Conservation (phyloP, 1,140 invertebrate genomes). For the Zaprionus davidi region DNA sequence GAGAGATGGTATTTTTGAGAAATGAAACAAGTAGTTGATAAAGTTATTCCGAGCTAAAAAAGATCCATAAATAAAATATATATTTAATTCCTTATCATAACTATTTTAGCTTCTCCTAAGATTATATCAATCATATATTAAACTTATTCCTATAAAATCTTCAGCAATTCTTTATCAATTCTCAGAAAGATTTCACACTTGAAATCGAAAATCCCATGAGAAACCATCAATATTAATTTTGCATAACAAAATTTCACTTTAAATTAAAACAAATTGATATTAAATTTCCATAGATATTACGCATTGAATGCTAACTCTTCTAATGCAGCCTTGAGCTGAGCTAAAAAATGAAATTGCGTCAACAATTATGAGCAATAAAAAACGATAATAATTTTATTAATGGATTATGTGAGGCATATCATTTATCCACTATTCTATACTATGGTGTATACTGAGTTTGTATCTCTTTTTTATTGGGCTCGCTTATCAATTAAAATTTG, state of each 20-base stretch:
- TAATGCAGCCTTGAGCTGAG: background rate
- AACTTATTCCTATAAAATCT: no score
- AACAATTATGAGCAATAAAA: constrained; percentile 65
- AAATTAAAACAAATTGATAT: constrained; percentile 69
- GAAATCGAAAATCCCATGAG: background rate
- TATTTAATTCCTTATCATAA: no score
- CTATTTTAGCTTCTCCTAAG: no score
- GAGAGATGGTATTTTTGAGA: no score
- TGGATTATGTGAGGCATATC: constrained; percentile 67
- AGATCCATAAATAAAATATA: no score
- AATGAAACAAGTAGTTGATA: no score
- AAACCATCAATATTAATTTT: background rate
- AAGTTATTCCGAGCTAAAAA: no score
- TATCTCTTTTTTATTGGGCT: constrained; percentile 49
- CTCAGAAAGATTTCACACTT: background rate
- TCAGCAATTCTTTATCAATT: background rate
- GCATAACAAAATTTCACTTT: background rate
- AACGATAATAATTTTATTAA: constrained; percentile 77
- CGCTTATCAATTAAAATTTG: constrained; percentile 78
- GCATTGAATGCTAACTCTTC: background rate
- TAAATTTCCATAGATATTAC: constrained; percentile 4
- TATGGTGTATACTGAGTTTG: background rate
- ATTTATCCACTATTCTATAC: constrained; percentile 39
- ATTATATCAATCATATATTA: no score
- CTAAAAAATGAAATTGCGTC: constrained; percentile 12